Conservation (phyloP, 1,140 invertebrate genomes). For the Cotesia vestalis region DNA sequence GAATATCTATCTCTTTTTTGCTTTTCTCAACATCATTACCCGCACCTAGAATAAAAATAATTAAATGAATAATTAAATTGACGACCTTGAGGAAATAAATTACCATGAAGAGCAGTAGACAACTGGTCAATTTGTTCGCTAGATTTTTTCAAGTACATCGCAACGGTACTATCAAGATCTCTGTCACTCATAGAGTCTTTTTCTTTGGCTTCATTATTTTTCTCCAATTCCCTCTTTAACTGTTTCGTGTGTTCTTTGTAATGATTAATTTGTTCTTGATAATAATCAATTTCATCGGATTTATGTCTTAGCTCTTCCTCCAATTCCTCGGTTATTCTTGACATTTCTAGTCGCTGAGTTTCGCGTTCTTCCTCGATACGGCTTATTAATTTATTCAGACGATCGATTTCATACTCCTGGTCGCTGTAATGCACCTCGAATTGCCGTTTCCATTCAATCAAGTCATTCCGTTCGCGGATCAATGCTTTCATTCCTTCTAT, state of each 20-base stretch:
- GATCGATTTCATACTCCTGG: conserved; percentile 19
- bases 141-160: conserved; percentile 1
- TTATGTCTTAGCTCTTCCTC: conserved; percentile 12
- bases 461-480: conserved; percentile 11
- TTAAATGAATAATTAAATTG: background rate
- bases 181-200: background rate
- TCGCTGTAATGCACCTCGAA: conserved; percentile 15
- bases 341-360: background rate
- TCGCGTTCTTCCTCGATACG: conserved; percentile 20
- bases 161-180: conserved; percentile 10
- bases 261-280: conserved; percentile 19
- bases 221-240: conserved; percentile 5
- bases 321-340: conserved; percentile 10
- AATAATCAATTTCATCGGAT: conserved; percentile 19
- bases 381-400: conserved; percentile 18
- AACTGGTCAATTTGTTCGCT: conserved; percentile 22
- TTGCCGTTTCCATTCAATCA: conserved; percentile 16
- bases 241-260: too few relatives aligned
- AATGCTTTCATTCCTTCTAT: conserved; percentile 20
- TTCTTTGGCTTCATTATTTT: conserved; percentile 17
- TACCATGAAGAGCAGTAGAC: background rate
- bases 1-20: background rate
- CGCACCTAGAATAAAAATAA: background rate
- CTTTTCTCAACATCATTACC: conserved; percentile 9
- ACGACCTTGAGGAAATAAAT: background rate